Evolutionary conservation across 2,888 invertebrate species (phyloP), one percentile per base, ranked within the genome.

Genomic region (Tipula helvola): DNA sequence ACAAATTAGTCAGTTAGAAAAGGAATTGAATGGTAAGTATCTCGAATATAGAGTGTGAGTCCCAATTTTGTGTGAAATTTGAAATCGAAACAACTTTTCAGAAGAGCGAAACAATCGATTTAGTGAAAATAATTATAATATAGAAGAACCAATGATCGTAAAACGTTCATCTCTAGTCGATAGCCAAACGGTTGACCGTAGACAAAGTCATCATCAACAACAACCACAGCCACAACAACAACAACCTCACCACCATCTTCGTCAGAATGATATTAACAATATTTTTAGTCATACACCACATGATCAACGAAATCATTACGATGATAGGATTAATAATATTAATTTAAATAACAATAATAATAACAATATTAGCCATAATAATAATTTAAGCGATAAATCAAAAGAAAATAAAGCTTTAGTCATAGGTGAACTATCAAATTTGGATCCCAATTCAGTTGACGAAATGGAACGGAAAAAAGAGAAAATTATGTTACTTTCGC

Each of bases 381-480:
- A 91, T 89, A 90, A 91, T 88, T 92, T 92, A 89, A 71, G 28
- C 28, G 89, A 89, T 41, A 92, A 93, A 89, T 91, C 91, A 88
- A 89, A 89, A 88, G 92, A 92, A 87, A 91, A 90, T 87, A 91
- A 92, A 88, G 93, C 94, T 87, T 91, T 95, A 88, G 93, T 96
- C 87, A 95, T 96, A 89, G 96, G 95, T 88, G 95, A 95, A 89
- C 90, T 94, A 85, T 91, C 93, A 86, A 94, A 94, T 91, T 93
- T 94, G 71, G 95, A 95, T 93, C 95, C 95, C 84, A 95, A 95
- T 90, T 94, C 95, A 7, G 94, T 96, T 87, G 96, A 97, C 89
- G 97, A 98, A 92, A 97, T 98, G 96, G 97, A 97, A 91, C 95
- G 95, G 88, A 98, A 96, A 90, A 98, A 98, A 90, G 97, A 98